Conservation (phyloP, 2,888 invertebrate genomes). For the Mythimna pallens region DNA sequence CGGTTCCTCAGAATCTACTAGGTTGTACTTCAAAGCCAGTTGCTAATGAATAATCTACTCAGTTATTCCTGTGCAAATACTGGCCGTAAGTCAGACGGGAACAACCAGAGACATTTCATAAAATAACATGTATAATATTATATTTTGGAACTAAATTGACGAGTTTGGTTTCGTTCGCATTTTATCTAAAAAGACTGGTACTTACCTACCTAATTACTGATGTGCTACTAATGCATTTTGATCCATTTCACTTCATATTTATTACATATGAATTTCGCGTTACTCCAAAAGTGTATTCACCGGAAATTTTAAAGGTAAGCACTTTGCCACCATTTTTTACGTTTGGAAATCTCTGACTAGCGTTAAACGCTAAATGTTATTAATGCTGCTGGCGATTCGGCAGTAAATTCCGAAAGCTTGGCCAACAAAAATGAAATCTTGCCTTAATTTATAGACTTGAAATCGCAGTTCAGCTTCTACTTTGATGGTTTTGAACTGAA, state of each 20-base stretch:
- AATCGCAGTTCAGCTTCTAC: slow-evolving; percentile 24
- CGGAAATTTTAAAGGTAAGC: slow-evolving; percentile 36
- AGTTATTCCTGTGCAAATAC: too few species aligned
- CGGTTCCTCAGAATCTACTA: too few species aligned
- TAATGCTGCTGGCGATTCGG: slow-evolving; percentile 44
- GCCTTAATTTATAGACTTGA: slow-evolving; percentile 42
- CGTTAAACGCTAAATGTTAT: slow-evolving; percentile 48
- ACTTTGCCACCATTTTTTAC: slow-evolving; percentile 39
- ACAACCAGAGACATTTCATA: too few species aligned
- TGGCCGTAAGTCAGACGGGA: too few species aligned
- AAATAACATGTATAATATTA: too few species aligned
- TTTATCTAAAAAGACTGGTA: neutral
- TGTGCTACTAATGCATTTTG: neutral
- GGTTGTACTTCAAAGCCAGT: too few species aligned
- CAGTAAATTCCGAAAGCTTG: slow-evolving; percentile 49
- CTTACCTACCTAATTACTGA: neutral
- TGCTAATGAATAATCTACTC: too few species aligned
- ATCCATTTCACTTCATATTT: slow-evolving; percentile 10
- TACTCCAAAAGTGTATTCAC: slow-evolving; percentile 29
- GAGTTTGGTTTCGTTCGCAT: neutral
- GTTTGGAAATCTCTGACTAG: slow-evolving; percentile 22
- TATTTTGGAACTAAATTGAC: too few species aligned
- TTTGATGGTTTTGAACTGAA: slow-evolving; percentile 14
- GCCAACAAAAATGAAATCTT: slow-evolving; percentile 47
- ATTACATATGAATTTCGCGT: slow-evolving; percentile 15